phyloP scores from a whole-genome alignment of 2,113 vertebrate genomes.

The Galemys pyrenaicus region DNA sequence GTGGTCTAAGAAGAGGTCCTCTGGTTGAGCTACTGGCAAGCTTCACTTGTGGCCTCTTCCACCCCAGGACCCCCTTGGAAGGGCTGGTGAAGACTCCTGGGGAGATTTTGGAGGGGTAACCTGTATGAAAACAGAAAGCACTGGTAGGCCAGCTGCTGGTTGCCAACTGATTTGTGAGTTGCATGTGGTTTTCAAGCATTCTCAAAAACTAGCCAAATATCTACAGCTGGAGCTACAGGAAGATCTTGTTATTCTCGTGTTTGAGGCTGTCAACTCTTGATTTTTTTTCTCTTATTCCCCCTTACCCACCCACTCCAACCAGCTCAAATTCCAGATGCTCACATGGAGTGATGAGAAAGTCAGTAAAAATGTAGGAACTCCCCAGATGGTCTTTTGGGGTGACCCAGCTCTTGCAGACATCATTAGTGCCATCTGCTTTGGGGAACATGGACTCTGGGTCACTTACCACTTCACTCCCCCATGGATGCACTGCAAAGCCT shows the following conservation, averaged over 20 bases:
- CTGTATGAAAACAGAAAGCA: background rate
- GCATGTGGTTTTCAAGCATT: background rate
- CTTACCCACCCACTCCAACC: background rate
- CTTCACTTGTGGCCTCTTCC: background rate
- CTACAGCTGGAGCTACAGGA: background rate
- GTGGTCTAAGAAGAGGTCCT: background rate
- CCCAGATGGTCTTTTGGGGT: background rate
- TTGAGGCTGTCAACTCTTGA: background rate
- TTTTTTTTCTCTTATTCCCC: background rate
- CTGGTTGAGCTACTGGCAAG: rapidly evolving
- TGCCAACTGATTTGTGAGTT: background rate
- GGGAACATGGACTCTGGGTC: background rate
- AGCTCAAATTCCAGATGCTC: background rate
- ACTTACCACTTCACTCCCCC: background rate
- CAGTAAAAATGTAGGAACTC: background rate
- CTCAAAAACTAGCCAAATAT: background rate
- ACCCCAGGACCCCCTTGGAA: background rate
- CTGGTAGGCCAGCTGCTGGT: rapidly evolving
- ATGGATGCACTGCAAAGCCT: background rate
- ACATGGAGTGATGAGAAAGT: background rate
- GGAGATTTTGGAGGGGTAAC: background rate
- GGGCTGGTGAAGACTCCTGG: background rate
- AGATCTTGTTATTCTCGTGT: background rate
- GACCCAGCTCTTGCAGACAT: background rate
- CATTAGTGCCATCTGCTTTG: background rate